phyloP scores from a whole-genome alignment of 2,888 invertebrate genomes.

The Leistus spinibarbis region DNA sequence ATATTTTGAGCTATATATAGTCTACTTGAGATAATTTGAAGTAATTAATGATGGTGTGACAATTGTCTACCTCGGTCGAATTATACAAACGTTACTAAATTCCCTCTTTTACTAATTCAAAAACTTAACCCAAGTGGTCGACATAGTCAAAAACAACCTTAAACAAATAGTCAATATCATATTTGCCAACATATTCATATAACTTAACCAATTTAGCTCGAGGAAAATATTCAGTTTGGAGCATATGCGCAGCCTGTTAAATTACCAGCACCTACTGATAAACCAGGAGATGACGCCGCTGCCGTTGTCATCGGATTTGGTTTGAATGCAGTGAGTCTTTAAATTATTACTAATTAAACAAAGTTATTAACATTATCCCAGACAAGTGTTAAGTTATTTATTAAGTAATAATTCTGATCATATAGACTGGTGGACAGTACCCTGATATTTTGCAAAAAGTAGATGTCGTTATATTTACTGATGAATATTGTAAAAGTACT shows the following conservation, averaged over 20 bases:
- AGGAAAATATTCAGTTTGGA: conserved; percentile 28
- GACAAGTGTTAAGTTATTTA: no score
- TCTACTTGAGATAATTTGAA: no score
- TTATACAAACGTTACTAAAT: no score
- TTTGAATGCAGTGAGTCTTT: conserved; percentile 32
- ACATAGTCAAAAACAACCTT: neutral
- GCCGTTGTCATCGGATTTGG: conserved; percentile 56
- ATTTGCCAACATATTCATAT: no score
- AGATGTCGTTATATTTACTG: conserved; percentile 52
- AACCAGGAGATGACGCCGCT: conserved; percentile 41
- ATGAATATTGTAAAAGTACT: conserved; percentile 53
- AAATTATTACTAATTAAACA: neutral
- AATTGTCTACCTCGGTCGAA: no score
- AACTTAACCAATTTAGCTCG: conserved; percentile 42
- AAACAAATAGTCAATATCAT: neutral
- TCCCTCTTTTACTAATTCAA: no score
- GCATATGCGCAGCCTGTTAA: conserved; percentile 34
- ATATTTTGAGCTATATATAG: no score
- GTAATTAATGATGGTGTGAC: no score
- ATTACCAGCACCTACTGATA: conserved; percentile 38
- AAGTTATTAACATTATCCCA: neutral
- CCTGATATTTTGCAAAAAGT: conserved; percentile 54
- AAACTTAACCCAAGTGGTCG: no score
- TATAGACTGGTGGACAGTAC: conserved; percentile 52
- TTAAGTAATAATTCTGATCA: no score